A percentile compares a stretch with the other conserved stretches of the same genome.
phyloP scores from a whole-genome alignment of 2,888 invertebrate species.

The Idaea aversata region DNA sequence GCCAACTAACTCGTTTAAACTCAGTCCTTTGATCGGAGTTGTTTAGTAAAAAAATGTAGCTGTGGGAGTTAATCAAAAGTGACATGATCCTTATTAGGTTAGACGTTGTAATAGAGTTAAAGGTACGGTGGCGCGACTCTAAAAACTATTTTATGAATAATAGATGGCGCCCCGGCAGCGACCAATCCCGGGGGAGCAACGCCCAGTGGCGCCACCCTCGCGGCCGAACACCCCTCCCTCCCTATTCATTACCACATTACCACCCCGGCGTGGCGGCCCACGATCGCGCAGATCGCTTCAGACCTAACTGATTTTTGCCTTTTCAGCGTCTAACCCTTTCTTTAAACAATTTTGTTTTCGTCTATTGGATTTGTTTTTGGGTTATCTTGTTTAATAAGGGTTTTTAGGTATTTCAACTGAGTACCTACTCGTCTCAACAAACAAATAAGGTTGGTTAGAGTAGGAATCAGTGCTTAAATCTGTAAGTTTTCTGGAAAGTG shows the following conservation, averaged over 20 bases:
- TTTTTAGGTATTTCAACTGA: background rate
- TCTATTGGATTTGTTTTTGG: conserved; percentile 17
- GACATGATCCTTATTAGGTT: conserved; percentile 79
- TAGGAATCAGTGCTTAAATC: no score
- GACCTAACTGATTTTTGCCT: conserved; percentile 71
- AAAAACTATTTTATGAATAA: conserved; percentile 81
- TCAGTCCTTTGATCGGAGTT: conserved; percentile 60
- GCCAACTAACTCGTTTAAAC: conserved; percentile 50
- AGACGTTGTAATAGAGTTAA: conserved; percentile 69
- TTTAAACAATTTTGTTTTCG: conserved; percentile 7
- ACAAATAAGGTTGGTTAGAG: no score
- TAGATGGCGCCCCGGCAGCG: conserved; percentile 71
- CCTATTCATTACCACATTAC: conserved; percentile 79
- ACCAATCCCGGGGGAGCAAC: conserved; percentile 76
- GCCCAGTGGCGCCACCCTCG: conserved; percentile 51
- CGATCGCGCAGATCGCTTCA: conserved; percentile 43
- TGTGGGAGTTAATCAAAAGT: conserved; percentile 72
- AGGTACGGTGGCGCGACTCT: conserved; percentile 74
- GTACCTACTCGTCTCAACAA: background rate
- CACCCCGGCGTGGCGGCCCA: conserved; percentile 63
- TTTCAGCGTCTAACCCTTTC: conserved; percentile 39
- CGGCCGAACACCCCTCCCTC: conserved; percentile 40
- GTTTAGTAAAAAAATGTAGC: conserved; percentile 57
- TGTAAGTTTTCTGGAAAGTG: no score
- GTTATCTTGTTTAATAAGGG: conserved; percentile 12